Conservation (phyloP, 2,797 vertebrate genomes). For the Xiphorhynchus erythropygius region DNA sequence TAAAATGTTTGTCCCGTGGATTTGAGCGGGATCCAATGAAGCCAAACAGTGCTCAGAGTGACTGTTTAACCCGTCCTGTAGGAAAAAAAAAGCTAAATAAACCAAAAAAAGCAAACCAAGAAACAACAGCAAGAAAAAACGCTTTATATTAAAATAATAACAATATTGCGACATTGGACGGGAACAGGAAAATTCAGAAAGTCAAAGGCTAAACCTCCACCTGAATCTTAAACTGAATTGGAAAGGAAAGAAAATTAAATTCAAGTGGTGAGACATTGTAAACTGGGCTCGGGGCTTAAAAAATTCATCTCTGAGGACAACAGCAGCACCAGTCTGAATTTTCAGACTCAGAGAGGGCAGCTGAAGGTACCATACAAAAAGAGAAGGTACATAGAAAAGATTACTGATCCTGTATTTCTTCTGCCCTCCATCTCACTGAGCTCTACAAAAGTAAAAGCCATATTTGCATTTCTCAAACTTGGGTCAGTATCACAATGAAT, state of each 20-base stretch:
- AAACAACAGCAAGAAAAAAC: background rate
- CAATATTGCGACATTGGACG: background rate
- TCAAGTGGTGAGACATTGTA: background rate
- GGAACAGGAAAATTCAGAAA: background rate
- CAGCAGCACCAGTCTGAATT: background rate
- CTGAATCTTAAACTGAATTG: background rate
- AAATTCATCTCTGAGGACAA: background rate
- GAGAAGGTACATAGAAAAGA: background rate
- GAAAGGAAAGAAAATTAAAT: background rate
- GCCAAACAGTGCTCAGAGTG: background rate
- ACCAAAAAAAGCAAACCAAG: background rate
- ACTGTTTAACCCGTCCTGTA: background rate
- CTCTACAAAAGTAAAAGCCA: background rate
- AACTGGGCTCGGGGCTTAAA: background rate
- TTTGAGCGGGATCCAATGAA: conserved; percentile 5
- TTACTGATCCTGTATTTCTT: background rate
- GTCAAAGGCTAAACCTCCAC: background rate
- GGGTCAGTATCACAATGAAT: background rate
- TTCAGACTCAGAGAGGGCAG: background rate
- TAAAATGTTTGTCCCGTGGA: background rate
- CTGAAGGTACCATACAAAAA: background rate
- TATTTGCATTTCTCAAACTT: background rate
- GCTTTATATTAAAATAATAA: background rate
- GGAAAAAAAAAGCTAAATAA: background rate
- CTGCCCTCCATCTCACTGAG: background rate